A percentile compares a stretch with the other conserved stretches of the same genome.
These are phyloP conservation scores for Catharus ustulatus DNA, from an alignment of 2,797 vertebrate genomes.

Conservation along the genomic window DNA sequence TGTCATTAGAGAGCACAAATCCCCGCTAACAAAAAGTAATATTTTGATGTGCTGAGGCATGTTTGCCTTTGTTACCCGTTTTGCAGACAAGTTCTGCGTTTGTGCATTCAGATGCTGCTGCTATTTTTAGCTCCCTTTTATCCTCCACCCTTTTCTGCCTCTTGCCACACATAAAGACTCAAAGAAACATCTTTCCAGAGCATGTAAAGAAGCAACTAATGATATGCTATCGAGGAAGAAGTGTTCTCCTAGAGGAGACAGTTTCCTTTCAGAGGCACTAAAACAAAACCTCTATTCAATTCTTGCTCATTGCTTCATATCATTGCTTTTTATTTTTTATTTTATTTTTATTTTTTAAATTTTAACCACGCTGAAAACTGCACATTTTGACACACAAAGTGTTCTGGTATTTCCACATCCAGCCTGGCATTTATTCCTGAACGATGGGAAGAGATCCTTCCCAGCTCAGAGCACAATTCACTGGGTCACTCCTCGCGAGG, in stretches of 20 bases:
- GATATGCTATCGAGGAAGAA: slow-evolving; percentile 40
- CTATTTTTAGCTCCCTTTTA: slow-evolving; percentile 36
- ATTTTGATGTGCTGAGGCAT: slow-evolving; percentile 36
- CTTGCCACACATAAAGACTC: slow-evolving; percentile 18
- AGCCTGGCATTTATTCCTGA: neutral
- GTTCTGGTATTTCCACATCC: neutral
- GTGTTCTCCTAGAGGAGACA: slow-evolving; percentile 28
- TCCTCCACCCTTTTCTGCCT: slow-evolving; percentile 25
- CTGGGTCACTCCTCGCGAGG: neutral
- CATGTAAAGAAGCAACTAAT: slow-evolving; percentile 41
- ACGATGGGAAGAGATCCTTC: neutral
- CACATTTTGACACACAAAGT: neutral
- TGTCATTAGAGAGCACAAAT: neutral
- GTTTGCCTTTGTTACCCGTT: slow-evolving; percentile 34
- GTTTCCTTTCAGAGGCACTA: slow-evolving; percentile 33
- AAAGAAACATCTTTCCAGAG: slow-evolving; percentile 32
- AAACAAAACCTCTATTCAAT: slow-evolving; percentile 50
- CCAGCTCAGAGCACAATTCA: neutral
- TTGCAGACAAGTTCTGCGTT: neutral
- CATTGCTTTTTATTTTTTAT: neutral
- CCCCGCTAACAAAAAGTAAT: neutral
- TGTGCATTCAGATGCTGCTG: slow-evolving; percentile 27
- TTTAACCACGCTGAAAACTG: neutral
- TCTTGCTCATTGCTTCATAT: neutral
- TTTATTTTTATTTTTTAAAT: no score